phyloP scores from a whole-genome alignment of 2,888 invertebrate species.

The Mesopsocus fuscifrons region DNA sequence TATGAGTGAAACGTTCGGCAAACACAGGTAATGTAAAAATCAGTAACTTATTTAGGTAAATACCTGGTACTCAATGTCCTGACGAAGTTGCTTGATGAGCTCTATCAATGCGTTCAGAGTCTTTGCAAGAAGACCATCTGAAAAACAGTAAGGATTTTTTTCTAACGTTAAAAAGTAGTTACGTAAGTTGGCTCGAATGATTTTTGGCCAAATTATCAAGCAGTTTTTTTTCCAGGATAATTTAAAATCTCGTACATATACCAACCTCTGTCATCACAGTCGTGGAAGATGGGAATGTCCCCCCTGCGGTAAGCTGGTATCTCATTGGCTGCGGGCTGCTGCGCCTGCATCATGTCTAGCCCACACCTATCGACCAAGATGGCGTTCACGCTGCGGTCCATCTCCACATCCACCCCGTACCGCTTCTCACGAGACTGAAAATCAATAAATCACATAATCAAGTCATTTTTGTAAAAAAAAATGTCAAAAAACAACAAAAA shows the following conservation, averaged over 20 bases:
- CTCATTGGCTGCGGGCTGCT: constrained; percentile 25
- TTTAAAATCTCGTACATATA: no score
- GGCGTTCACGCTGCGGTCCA: constrained; percentile 25
- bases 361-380: constrained; percentile 33
- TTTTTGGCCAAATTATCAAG: no score
- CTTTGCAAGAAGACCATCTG: constrained; percentile 37
- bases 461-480: no score
- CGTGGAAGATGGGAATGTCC: constrained; percentile 43
- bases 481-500: no score
- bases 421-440: constrained; percentile 39
- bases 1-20: no score
- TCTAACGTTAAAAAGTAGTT: no score
- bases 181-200: no score
- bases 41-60: background rate
- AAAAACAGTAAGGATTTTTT: constrained; percentile 19
- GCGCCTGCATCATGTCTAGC: constrained; percentile 25
- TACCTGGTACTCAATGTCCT: constrained; percentile 46
- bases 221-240: no score
- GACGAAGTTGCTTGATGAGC: constrained; percentile 45
- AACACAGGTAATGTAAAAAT: constrained; percentile 4
- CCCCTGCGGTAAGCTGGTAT: constrained; percentile 32
- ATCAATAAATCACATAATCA: constrained; percentile 7
- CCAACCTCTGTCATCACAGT: constrained; percentile 38
- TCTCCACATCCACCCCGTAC: constrained; percentile 33
- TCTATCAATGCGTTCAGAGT: constrained; percentile 44